Conservation (phyloP, 2,888 invertebrate genomes). For the Enoplolaimus lenunculus region DNA sequence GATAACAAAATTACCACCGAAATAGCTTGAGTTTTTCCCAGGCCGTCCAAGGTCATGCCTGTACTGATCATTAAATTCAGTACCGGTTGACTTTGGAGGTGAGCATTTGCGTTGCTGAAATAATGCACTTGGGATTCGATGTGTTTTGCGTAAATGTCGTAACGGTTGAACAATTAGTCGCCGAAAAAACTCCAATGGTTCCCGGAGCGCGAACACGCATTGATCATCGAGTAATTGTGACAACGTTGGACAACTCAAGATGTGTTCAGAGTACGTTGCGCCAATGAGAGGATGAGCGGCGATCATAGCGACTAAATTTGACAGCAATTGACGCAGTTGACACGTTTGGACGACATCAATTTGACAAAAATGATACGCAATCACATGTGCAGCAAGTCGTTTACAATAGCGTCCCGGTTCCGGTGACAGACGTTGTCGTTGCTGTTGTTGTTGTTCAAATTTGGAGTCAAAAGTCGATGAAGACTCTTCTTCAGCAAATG, state of each 20-base stretch:
- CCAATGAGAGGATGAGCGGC: constrained; percentile 50
- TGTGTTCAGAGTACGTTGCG: not conserved
- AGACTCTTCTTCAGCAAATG: too few relatives aligned
- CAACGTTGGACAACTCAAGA: constrained; percentile 15
- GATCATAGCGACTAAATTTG: constrained; percentile 15
- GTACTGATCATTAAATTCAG: too few relatives aligned
- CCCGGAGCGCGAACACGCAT: constrained; percentile 10
- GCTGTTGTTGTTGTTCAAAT: constrained; percentile 25
- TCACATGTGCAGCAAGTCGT: constrained; percentile 33
- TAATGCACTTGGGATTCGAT: not conserved
- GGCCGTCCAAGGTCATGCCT: too few relatives aligned
- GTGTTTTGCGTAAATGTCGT: constrained; percentile 18
- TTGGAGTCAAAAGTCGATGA: too few relatives aligned
- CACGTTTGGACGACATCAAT: constrained; percentile 31
- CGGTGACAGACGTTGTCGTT: constrained; percentile 32
- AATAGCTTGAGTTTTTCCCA: not conserved
- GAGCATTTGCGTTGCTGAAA: not conserved
- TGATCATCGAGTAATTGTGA: constrained; percentile 14
- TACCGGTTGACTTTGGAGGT: not conserved
- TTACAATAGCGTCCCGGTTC: not conserved
- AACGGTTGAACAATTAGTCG: constrained; percentile 29
- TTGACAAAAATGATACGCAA: constrained; percentile 44
- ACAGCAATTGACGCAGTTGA: constrained; percentile 18
- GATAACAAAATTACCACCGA: constrained; percentile 43
- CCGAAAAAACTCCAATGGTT: constrained; percentile 28